Conservation (phyloP, 2,113 vertebrate species). For the Propithecus coquereli region DNA sequence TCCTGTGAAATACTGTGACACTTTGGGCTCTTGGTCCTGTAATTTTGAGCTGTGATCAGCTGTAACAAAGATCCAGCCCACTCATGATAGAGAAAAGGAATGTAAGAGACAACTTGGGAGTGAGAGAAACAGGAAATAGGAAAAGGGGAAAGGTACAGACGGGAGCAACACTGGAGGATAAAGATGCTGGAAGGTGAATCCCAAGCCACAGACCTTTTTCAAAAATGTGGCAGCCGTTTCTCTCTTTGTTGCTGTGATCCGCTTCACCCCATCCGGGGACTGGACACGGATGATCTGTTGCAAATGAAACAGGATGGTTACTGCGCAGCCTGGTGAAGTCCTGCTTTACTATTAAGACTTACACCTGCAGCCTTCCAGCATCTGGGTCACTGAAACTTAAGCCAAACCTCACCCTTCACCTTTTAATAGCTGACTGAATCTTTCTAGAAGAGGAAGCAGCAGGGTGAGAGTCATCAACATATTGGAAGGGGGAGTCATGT, state of each 20-base stretch:
- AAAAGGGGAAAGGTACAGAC: background rate
- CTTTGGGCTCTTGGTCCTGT: background rate
- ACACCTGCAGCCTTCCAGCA: background rate
- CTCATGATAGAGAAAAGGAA: background rate
- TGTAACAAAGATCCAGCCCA: background rate
- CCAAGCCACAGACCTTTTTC: conserved; percentile 88
- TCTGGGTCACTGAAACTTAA: background rate
- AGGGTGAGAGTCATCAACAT: background rate
- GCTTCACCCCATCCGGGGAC: conserved; percentile 95
- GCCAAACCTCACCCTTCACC: background rate
- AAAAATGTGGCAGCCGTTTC: conserved; percentile 93
- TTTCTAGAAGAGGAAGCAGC: background rate
- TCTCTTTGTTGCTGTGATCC: conserved; percentile 91
- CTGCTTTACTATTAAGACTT: background rate
- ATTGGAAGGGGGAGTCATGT: fast-evolving
- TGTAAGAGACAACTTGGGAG: too few species aligned
- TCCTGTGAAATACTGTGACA: background rate
- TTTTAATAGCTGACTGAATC: background rate
- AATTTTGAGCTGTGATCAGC: background rate
- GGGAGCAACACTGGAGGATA: fast-evolving
- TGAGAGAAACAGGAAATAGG: background rate
- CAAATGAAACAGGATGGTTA: background rate
- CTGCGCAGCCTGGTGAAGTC: background rate
- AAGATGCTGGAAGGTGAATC: too few species aligned
- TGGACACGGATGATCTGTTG: conserved; percentile 94